These are phyloP conservation scores for Vesta saturnalis DNA, from an alignment of 2,888 invertebrate genomes.

Conservation along the genomic window DNA sequence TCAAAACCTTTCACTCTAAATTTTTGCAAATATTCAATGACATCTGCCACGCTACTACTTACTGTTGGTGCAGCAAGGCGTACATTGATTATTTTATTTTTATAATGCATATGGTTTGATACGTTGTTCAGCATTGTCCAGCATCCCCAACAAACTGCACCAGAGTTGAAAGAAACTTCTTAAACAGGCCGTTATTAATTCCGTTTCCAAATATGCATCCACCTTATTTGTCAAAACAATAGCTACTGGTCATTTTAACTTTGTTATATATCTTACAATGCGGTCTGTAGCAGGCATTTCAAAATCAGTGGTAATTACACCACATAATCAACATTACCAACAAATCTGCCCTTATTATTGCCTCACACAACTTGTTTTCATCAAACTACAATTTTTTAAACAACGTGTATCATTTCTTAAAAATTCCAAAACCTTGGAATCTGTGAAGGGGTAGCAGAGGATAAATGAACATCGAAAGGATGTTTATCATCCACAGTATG, in stretches of 20 bases:
- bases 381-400: slow-evolving; percentile 21
- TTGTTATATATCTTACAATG: slow-evolving; percentile 27
- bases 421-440: too few relatives aligned
- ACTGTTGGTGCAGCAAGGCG: slow-evolving; percentile 40
- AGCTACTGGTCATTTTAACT: slow-evolving; percentile 29
- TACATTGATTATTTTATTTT: slow-evolving; percentile 44
- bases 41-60: slow-evolving; percentile 41
- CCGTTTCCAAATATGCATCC: slow-evolving; percentile 27
- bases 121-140: too few relatives aligned
- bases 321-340: slow-evolving; percentile 21
- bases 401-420: too few relatives aligned
- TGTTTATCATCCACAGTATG: too few relatives aligned
- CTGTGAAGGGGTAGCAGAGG: too few relatives aligned
- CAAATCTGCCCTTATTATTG: slow-evolving; percentile 14
- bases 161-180: slow-evolving; percentile 20
- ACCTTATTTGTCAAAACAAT: slow-evolving; percentile 29
- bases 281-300: not conserved
- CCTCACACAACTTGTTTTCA: slow-evolving; percentile 26
- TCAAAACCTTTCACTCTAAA: too few relatives aligned
- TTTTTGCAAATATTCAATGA: slow-evolving; percentile 35
- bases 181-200: slow-evolving; percentile 25
- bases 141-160: slow-evolving; percentile 29
- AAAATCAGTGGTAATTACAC: not conserved
- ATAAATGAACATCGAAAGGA: too few relatives aligned
- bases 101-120: slow-evolving; percentile 39